Evolutionary conservation across 2,888 invertebrate species (phyloP), one percentile per base, ranked within the genome.

Genomic region (Allophyes oxyacanthae): DNA sequence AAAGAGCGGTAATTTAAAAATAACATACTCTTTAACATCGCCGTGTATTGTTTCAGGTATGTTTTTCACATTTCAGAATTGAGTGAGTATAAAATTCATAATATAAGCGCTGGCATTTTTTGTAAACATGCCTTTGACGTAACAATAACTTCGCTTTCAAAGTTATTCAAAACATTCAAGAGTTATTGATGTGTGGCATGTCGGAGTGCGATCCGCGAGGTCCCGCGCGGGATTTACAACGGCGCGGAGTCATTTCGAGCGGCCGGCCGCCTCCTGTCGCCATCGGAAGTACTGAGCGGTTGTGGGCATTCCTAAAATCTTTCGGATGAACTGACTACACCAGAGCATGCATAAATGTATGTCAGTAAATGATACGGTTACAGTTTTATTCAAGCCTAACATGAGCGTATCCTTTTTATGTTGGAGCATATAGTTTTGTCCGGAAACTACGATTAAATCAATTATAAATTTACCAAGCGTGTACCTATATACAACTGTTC

Each of bases 271-370:
- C 44, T 15, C 54, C 59, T 37, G n/a, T 54, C 61, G 57, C 72
- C 75, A 78, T 86, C 91, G 91, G 91, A 92, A 90, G 85, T 84
- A 67, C 63, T 72, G 81, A 87, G 86, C 86, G 89, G 89, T 87
- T 87, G 78, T 72, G 64, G 78, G 78, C 88, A 90, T 91, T 91
- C 89, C 87, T 88, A 82, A 86, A 86, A 84, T 84, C 84, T 80
- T 80, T 77, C 70, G 70, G 74, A 80, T 72, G 77, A 78, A 78
- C 54, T 57, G 55, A 65, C 73, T 75, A 68, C 70, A 75, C 72
- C 76, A 75, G 58, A 59, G 73, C 72, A 72, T 75, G 73, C 64
- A 72, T 76, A 68, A 61, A 77, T 72, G 71, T 79, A 58, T 72
- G 74, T 71, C 61, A 62, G 67, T 65, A 59, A 61, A 67, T 64